Conservation (phyloP, 1,140 invertebrate genomes). For the Drosophila virilis region DNA sequence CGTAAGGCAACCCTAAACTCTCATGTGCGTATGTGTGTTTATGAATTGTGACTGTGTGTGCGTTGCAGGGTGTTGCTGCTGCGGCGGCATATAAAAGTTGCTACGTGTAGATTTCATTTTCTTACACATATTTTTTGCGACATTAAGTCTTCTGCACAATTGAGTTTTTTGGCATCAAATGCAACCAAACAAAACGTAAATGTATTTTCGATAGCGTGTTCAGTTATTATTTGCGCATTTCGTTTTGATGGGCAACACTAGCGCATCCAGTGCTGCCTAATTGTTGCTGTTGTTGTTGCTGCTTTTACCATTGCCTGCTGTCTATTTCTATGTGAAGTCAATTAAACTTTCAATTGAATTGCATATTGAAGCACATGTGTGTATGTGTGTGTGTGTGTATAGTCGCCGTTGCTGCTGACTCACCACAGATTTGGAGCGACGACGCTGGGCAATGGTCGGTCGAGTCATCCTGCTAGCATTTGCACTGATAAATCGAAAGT, state of each 20-base stretch:
- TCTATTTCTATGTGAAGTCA: conserved; percentile 11
- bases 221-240: conserved; percentile 6
- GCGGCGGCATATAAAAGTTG: conserved; percentile 68
- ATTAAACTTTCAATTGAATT: conserved; percentile 49
- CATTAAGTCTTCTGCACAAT: conserved; percentile 15
- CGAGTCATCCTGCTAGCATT: conserved; percentile 15
- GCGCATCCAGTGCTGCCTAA: not conserved
- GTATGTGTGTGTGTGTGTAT: conserved; percentile 8
- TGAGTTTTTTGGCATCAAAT: conserved; percentile 12
- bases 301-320: not conserved
- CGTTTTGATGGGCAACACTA: conserved; percentile 34
- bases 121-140: conserved; percentile 29
- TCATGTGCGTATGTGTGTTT: conserved; percentile 26
- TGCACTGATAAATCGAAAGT: conserved; percentile 34
- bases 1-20: conserved; percentile 55
- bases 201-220: conserved; percentile 7
- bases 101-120: conserved; percentile 77
- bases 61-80: conserved; percentile 56
- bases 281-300: conserved; percentile 22
- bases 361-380: conserved; percentile 21
- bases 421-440: conserved; percentile 40
- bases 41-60: conserved; percentile 37
- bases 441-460: conserved; percentile 1
- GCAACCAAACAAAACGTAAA: conserved; percentile 3
- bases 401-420: conserved; percentile 43